A percentile compares a stretch with the other conserved stretches of the same genome.
Conservation (phyloP, 2,888 invertebrate genomes). For the Ochlodes sylvanus region DNA sequence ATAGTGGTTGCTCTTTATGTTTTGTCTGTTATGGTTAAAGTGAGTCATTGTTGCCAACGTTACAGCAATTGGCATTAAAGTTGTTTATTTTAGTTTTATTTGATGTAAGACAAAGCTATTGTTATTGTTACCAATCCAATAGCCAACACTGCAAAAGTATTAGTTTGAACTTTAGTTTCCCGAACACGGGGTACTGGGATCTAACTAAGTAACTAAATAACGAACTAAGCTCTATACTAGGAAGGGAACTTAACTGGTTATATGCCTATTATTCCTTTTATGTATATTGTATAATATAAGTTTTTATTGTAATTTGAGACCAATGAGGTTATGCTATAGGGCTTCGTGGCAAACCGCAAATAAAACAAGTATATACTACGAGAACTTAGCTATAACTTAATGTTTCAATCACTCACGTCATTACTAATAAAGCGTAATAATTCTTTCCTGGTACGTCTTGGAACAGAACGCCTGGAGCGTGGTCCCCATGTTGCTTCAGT, state of each 20-base stretch:
- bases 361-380: neutral
- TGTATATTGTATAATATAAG: neutral
- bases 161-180: too few species aligned
- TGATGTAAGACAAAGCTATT: neutral
- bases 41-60: neutral
- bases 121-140: too few species aligned
- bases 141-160: too few species aligned
- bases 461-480: too few species aligned
- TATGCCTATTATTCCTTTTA: neutral
- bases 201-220: too few species aligned
- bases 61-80: neutral
- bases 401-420: neutral
- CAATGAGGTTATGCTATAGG: slow-evolving; percentile 11
- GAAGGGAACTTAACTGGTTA: neutral
- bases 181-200: too few species aligned
- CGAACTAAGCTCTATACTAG: neutral
- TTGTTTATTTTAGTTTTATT: neutral
- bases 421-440: too few species aligned
- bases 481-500: too few species aligned
- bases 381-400: neutral
- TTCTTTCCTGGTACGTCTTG: too few species aligned
- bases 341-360: slow-evolving; percentile 12
- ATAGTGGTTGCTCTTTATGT: neutral
- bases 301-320: slow-evolving; percentile 12
- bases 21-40: neutral